Percentiles rank a stretch among this genome's conserved stretches.
phyloP scores from a whole-genome alignment of 2,113 vertebrate species.

The Macroglossus sobrinus region DNA sequence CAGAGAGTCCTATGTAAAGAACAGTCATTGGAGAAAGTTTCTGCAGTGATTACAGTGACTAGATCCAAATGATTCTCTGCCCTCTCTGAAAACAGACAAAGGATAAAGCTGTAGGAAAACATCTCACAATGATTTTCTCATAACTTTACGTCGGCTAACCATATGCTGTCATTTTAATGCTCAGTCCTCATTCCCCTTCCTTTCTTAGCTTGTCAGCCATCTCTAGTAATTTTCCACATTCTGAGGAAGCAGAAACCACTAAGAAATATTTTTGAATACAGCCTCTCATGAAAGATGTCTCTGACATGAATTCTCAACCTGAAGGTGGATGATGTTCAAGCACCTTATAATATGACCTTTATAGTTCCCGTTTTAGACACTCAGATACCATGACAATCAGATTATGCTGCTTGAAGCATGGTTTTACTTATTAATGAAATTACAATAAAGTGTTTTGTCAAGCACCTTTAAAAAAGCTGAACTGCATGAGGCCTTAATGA shows the following conservation, averaged over 20 bases:
- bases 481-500: background rate
- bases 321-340: background rate
- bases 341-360: background rate
- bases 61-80: background rate
- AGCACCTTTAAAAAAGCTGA: background rate
- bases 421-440: background rate
- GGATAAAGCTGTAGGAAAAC: background rate
- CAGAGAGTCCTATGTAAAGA: background rate
- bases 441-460: background rate
- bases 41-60: background rate
- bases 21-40: background rate
- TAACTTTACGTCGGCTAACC: background rate
- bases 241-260: background rate
- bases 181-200: background rate
- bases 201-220: background rate
- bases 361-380: background rate
- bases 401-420: background rate
- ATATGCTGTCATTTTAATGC: background rate
- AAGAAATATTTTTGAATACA: background rate
- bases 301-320: background rate
- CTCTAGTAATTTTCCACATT: background rate
- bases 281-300: background rate
- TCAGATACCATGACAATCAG: background rate
- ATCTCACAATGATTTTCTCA: background rate
- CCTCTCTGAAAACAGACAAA: background rate